Base-by-base conservation (phyloP, 2,113 vertebrate genomes). In the Pyxicephalus adspersus region DNA sequence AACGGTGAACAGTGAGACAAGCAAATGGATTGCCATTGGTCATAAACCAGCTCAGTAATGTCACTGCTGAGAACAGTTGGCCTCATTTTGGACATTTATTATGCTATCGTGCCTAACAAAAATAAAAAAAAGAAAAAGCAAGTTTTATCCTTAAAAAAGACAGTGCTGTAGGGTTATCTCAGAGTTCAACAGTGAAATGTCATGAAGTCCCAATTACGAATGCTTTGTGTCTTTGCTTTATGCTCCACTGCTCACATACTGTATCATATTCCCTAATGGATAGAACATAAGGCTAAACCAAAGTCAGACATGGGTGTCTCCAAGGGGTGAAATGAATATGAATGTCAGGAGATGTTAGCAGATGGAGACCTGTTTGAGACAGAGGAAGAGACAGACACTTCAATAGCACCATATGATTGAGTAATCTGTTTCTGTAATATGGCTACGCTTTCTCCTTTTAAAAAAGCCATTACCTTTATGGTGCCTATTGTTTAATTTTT, bases 241-340 rank as follows among this genome's bases (percentile, higher is more conserved):
- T 25, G 71, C 71, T 57, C 34, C 54, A 74, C 28, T 60, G 71
- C 71, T 60, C 71, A 74, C 71, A 52, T 77, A 77, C 45, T 52
- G 61, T 77, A 77, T 77, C 75, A 65, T 52, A 77, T 77, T 51
- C 38, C 75, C 75, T 77, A 64, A 77, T 77, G 75, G 61, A 77
- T 65, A 64, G 45, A 64, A 65, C 60, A 77, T 54, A 64, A 64
- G 57, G 74, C 17, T n/a, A 76, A 25, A 63, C 45, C 58, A 58
- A 76, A 76, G 60, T 34, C 58, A 64, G 58, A 76, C 74, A 64
- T 61, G 34, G n/a, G 18, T 20, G 74, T 76, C 74, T 76, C 74
- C 60, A 51, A 51, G 34, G 74, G 74, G 74, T 50, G 74, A 76
- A 64, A 61, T 63, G 74, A 76, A 74, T 74, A 64, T 77, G 75